These are phyloP conservation scores for Ochotona princeps DNA, from an alignment of 2,113 vertebrate genomes.

Conservation along the genomic window DNA sequence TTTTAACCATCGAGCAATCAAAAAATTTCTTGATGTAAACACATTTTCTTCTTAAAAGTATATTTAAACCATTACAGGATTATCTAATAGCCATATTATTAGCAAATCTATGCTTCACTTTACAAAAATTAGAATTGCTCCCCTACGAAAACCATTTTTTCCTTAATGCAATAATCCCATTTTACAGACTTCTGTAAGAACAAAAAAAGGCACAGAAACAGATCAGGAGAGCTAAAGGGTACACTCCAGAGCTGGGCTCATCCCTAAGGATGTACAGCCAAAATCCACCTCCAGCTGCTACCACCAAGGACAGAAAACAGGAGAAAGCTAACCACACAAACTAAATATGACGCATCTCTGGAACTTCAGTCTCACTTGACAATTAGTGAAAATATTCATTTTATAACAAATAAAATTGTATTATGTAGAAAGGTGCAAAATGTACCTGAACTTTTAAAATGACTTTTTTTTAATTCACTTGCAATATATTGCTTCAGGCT, in stretches of 20 bases:
- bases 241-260: not conserved
- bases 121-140: constrained; percentile 36
- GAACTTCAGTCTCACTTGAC: constrained; percentile 50
- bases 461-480: constrained; percentile 53
- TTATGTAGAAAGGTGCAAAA: constrained; percentile 37
- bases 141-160: constrained; percentile 11
- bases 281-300: not conserved
- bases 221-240: constrained; percentile 4
- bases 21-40: constrained; percentile 7
- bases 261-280: not conserved
- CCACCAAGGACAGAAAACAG: not conserved
- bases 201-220: constrained; percentile 48
- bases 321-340: not conserved
- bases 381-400: constrained; percentile 48
- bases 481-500: constrained; percentile 32
- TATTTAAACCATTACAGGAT: constrained; percentile 50
- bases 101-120: constrained; percentile 46
- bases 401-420: constrained; percentile 10
- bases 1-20: constrained; percentile 57
- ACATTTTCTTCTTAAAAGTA: constrained; percentile 37
- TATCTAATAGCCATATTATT: not conserved
- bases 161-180: constrained; percentile 11
- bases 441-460: constrained; percentile 17
- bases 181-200: not conserved
- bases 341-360: not conserved